phyloP scores from a whole-genome alignment of 2,888 invertebrate genomes.

The Lacanobia oleracea region DNA sequence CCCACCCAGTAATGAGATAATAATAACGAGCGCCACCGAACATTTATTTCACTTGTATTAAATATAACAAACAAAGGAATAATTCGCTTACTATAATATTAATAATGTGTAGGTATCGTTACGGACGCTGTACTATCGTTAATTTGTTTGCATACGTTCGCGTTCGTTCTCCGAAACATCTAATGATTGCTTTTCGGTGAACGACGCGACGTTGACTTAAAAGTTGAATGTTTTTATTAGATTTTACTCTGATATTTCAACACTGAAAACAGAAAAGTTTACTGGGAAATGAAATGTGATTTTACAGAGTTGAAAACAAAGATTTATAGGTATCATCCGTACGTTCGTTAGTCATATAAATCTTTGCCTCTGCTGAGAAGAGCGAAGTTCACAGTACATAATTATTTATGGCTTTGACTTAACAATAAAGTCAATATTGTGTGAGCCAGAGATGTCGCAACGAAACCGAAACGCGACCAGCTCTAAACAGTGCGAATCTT shows the following conservation, averaged over 20 bases:
- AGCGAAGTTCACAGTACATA: background rate
- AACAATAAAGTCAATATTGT: background rate
- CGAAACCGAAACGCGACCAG: background rate
- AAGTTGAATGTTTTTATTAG: slow-evolving; percentile 4
- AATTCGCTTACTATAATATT: slow-evolving; percentile 17
- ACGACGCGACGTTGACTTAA: background rate
- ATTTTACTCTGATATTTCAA: slow-evolving; percentile 11
- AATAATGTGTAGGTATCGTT: slow-evolving; percentile 13
- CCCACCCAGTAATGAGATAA: slow-evolving; percentile 10
- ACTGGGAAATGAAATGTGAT: background rate
- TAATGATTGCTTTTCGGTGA: slow-evolving; percentile 10
- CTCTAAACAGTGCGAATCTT: background rate
- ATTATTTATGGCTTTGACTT: background rate
- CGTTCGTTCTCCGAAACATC: slow-evolving; percentile 9
- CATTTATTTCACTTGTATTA: slow-evolving; percentile 34
- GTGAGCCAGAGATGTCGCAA: background rate
- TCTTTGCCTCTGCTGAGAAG: background rate
- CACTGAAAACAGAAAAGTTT: background rate
- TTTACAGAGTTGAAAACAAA: background rate
- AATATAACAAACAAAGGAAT: slow-evolving; percentile 39
- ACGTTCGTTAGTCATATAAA: too few relatives aligned
- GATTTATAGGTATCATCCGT: too few relatives aligned
- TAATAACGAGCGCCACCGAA: slow-evolving; percentile 11
- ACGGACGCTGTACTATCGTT: slow-evolving; percentile 1
- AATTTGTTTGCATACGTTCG: slow-evolving; percentile 6